Evolutionary conservation across 2,888 invertebrate genomes (phyloP), one percentile per base, ranked within the genome.

Genomic region (Tubulanus polymorphus): DNA sequence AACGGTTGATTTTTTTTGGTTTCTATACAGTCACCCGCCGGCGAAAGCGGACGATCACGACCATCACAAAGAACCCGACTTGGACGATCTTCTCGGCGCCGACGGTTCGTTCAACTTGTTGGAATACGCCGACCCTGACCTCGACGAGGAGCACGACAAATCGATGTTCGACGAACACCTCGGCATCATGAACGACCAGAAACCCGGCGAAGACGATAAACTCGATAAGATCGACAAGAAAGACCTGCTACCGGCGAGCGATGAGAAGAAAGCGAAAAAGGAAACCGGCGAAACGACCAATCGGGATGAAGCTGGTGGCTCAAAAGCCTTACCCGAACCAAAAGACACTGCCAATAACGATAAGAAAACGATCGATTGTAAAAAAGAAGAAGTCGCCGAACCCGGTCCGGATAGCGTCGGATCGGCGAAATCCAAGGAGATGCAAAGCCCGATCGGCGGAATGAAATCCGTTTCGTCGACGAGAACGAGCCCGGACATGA

Each of bases 101-200:
- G 93, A 93, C 81, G 76, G 75, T 10, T 70, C 74, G n/a, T 95
- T 95, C 80, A 94, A 95, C 78, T 93, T 95, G 70, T 81, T 95
- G 62, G 93, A 93, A 79, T 95, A 94, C 78, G 94, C 93, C 0
- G 94, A 95, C 83, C 92, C 94, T 0, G 93, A 93, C 79, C 81
- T 93, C 52, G 92, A 91, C 64, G 87, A 60, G 87, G 23, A 18
- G 3, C 55, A 87, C 56, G 88, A 89, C 72, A 90, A 90, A 32
- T 91, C 91, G 72, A 89, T 93, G 65, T 84, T 94, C 53, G 91
- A 92, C 74, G 81, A 81, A 55, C 87, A 88, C 56, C 81, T 92
- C 51, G 92, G 92, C 51, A 57, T 71, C 53, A 63, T 62, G 27
- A 60, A 60, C 20, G 57, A 59, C 8, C 54, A 61, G 25, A 52